phyloP scores from a whole-genome alignment of 2,113 vertebrate genomes.

The Pseudorasbora parva region DNA sequence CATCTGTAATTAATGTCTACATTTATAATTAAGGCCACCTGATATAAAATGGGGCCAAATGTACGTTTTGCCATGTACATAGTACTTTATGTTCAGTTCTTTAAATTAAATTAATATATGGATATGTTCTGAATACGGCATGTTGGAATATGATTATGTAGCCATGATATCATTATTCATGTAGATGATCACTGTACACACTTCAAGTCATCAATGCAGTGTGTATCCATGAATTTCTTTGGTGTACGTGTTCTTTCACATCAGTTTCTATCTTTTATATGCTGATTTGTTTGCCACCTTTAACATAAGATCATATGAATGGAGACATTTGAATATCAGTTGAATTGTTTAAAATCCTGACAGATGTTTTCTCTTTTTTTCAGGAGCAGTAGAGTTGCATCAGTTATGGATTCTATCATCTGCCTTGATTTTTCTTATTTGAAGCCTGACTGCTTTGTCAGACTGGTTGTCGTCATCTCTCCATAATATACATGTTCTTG shows the following conservation, averaged over 20 bases:
- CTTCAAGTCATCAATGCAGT: not conserved
- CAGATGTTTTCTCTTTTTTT: constrained; percentile 35
- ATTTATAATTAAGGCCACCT: too few species aligned
- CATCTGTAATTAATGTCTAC: too few species aligned
- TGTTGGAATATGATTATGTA: not conserved
- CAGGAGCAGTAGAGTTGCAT: constrained; percentile 68
- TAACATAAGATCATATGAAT: not conserved
- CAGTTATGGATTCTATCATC: constrained; percentile 54
- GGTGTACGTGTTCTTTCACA: not conserved
- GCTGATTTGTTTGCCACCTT: not conserved
- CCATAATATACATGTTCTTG: constrained; percentile 63
- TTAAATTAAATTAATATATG: too few species aligned
- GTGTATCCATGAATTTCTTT: not conserved
- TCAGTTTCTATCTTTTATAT: not conserved
- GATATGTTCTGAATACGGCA: too few species aligned
- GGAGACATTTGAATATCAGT: not conserved
- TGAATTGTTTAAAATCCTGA: not conserved
- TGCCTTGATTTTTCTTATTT: constrained; percentile 55
- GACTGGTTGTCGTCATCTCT: constrained; percentile 40
- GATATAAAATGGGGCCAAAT: not conserved
- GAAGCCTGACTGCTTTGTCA: constrained; percentile 50
- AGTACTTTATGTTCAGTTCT: not conserved
- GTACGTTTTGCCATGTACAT: not conserved
- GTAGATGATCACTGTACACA: not conserved
- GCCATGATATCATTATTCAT: not conserved